Percentiles rank a stretch among this genome's conserved stretches.
phyloP scores from a whole-genome alignment of 2,113 vertebrate genomes.

The Strix aluco region DNA sequence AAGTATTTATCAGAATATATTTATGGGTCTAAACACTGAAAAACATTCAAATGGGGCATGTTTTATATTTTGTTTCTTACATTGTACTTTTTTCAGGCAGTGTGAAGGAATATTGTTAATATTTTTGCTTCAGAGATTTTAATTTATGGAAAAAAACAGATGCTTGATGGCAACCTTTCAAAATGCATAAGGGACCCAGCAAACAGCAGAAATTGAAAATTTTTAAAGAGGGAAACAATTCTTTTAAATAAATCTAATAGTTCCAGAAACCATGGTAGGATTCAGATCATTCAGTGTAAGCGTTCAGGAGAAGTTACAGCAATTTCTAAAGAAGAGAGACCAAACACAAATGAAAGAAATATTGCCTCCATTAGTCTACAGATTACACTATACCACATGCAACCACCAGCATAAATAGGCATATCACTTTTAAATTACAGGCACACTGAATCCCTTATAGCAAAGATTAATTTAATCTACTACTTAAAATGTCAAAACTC shows the following conservation, averaged over 20 bases:
- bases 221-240: background rate
- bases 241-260: background rate
- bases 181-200: background rate
- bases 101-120: background rate
- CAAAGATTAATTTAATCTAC: background rate
- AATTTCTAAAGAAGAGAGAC: background rate
- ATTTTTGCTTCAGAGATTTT: background rate
- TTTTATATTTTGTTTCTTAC: background rate
- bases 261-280: background rate
- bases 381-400: background rate
- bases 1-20: background rate
- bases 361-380: background rate
- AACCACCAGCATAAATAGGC: background rate
- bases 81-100: background rate
- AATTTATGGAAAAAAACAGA: background rate
- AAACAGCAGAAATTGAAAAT: background rate
- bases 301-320: background rate
- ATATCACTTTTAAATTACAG: background rate
- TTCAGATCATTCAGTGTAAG: background rate
- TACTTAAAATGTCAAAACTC: background rate
- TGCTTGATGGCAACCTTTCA: background rate
- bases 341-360: background rate
- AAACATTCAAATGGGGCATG: background rate
- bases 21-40: background rate
- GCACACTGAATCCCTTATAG: background rate